Evolutionary conservation across 2,797 vertebrate species (phyloP).

Genomic region (Amblyraja radiata): DNA sequence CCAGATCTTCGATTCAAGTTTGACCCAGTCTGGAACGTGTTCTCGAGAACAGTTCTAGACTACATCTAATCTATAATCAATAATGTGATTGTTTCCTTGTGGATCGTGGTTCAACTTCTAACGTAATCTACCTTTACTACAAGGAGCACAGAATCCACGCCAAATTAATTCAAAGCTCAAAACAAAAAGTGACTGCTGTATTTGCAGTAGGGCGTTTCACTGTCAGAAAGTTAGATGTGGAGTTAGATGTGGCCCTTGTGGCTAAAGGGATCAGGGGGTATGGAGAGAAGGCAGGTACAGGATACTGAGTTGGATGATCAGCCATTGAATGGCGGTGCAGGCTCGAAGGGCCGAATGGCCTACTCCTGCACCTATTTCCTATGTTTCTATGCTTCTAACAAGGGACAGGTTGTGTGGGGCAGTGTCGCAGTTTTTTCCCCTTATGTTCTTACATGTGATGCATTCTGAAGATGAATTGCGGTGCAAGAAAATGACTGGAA

Average conservation of each 20-base stretch:
- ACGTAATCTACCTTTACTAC: not conserved
- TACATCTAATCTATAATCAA: not conserved
- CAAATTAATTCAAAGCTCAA: not conserved
- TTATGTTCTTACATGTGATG: not conserved
- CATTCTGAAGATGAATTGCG: not conserved
- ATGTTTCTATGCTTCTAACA: too few relatives aligned
- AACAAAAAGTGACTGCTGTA: not conserved
- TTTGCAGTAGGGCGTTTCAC: not conserved
- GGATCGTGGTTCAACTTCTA: not conserved
- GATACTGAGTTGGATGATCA: too few relatives aligned
- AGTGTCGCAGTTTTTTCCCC: not conserved
- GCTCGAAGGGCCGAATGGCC: too few relatives aligned
- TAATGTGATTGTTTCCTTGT: not conserved
- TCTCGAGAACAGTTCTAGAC: not conserved
- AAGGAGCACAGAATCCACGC: not conserved
- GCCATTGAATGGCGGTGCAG: too few relatives aligned
- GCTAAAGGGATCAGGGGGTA: too few relatives aligned
- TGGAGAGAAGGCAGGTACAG: too few relatives aligned
- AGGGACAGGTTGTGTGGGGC: too few relatives aligned
- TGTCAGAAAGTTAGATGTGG: not conserved
- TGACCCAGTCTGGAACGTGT: not conserved
- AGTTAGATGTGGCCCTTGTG: too few relatives aligned
- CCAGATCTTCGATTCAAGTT: not conserved
- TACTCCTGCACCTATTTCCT: too few relatives aligned
- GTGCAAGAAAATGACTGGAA: not conserved